phyloP scores from a whole-genome alignment of 2,113 vertebrate genomes.

The Ceyx margarethae region DNA sequence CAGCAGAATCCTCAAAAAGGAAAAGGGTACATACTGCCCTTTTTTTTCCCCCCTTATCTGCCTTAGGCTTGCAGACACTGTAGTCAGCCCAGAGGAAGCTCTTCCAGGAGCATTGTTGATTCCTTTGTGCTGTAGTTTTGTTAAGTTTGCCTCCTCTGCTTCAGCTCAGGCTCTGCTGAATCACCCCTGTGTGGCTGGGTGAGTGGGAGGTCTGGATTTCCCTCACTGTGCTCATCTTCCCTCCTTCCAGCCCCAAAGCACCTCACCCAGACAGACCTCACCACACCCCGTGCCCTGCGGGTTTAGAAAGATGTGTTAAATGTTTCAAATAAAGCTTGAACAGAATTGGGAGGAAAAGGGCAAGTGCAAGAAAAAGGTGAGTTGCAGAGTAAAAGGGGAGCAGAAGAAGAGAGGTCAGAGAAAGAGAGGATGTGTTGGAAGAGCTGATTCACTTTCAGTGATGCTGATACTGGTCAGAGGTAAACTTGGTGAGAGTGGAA shows the following conservation, averaged over 20 bases:
- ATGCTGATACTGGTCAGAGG: fast-evolving
- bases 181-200: fast-evolving
- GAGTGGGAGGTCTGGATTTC: neutral
- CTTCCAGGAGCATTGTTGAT: neutral
- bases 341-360: neutral
- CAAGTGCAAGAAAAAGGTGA: neutral
- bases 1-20: neutral
- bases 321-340: neutral
- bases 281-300: fast-evolving
- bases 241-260: neutral
- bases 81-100: neutral
- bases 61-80: neutral
- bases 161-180: neutral
- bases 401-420: neutral
- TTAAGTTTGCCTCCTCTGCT: neutral
- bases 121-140: neutral
- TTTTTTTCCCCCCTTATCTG: neutral
- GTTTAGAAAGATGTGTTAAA: neutral
- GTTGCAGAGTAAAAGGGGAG: neutral
- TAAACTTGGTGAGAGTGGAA: neutral
- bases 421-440: neutral
- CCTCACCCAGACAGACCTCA: neutral
- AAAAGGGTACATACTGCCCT: neutral
- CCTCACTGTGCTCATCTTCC: neutral
- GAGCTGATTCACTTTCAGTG: neutral